Evolutionary conservation across 1,140 invertebrate genomes (phyloP).

Genomic region (Chrysopa pallens): DNA sequence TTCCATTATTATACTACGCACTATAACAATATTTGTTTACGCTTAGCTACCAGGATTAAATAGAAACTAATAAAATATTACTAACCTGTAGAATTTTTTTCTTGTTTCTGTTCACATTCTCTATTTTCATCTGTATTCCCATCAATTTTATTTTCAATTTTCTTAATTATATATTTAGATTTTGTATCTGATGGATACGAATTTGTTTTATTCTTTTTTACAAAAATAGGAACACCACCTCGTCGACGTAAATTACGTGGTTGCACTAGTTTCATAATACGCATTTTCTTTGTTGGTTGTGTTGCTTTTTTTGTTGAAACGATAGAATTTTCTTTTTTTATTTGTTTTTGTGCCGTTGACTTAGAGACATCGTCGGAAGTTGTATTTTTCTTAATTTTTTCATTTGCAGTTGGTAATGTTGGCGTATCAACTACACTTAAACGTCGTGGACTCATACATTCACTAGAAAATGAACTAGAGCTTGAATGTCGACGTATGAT

Average conservation of each 20-base stretch:
- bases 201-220: conserved; percentile 11
- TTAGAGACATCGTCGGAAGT: conserved; percentile 16
- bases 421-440: conserved; percentile 8
- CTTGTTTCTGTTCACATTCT: too few species aligned
- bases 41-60: too few species aligned
- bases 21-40: too few species aligned
- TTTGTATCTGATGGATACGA: conserved; percentile 11
- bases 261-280: not conserved
- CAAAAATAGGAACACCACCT: conserved; percentile 8
- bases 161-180: conserved; percentile 1
- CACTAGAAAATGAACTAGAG: conserved; percentile 56
- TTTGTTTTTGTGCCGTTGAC: conserved; percentile 11
- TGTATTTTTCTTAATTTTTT: not conserved
- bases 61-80: too few species aligned
- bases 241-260: conserved; percentile 1
- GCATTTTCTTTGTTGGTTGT: too few species aligned
- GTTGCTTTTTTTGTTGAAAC: too few species aligned
- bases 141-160: conserved; percentile 4
- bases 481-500: conserved; percentile 65
- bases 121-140: too few species aligned
- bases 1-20: too few species aligned
- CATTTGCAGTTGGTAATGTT: not conserved
- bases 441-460: conserved; percentile 28
- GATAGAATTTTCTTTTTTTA: not conserved
- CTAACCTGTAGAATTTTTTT: too few species aligned